A percentile compares a stretch with the other conserved stretches of the same genome.
Evolutionary conservation across 2,888 invertebrate species (phyloP).

Genomic region (Coleophora flavipennella): DNA sequence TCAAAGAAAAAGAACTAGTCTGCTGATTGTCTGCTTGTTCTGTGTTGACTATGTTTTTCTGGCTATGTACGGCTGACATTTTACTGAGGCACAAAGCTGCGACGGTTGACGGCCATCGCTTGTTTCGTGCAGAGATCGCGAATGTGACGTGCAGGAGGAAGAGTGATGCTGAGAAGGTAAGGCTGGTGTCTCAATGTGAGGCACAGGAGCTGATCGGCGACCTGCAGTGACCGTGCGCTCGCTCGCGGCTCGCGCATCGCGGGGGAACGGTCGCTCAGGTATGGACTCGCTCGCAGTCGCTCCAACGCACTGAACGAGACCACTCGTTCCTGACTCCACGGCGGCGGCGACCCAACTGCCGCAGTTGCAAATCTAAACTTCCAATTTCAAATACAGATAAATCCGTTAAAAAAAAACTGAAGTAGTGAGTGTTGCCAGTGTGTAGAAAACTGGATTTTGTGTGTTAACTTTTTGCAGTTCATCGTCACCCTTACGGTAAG

Average conservation of each 20-base stretch:
- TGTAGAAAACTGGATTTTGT: constrained; percentile 42
- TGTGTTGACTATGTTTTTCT: constrained; percentile 3
- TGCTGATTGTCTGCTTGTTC: constrained; percentile 14
- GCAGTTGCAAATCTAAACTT: constrained; percentile 11
- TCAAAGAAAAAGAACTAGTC: constrained; percentile 13
- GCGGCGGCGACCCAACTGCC: constrained; percentile 20
- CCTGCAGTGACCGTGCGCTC: constrained; percentile 24
- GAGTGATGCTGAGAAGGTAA: constrained; percentile 18
- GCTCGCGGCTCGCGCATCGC: too few relatives aligned
- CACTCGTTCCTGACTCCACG: constrained; percentile 27
- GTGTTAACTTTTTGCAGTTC: constrained; percentile 16
- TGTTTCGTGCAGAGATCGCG: not conserved
- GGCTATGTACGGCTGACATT: not conserved
- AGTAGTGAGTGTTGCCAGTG: constrained; percentile 50
- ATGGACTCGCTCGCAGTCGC: constrained; percentile 41
- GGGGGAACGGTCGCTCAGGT: constrained; percentile 45
- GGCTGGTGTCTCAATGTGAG: constrained; percentile 10
- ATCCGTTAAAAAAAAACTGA: constrained; percentile 15
- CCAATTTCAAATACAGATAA: constrained; percentile 20
- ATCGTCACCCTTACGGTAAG: constrained; percentile 53
- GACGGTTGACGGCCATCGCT: constrained; percentile 3
- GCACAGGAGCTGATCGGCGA: constrained; percentile 7
- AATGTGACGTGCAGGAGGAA: constrained; percentile 1
- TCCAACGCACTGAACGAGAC: constrained; percentile 45
- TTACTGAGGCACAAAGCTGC: not conserved